These are phyloP conservation scores for Xyliphius kryptos DNA, from an alignment of 2,113 vertebrate species.

Conservation along the genomic window DNA sequence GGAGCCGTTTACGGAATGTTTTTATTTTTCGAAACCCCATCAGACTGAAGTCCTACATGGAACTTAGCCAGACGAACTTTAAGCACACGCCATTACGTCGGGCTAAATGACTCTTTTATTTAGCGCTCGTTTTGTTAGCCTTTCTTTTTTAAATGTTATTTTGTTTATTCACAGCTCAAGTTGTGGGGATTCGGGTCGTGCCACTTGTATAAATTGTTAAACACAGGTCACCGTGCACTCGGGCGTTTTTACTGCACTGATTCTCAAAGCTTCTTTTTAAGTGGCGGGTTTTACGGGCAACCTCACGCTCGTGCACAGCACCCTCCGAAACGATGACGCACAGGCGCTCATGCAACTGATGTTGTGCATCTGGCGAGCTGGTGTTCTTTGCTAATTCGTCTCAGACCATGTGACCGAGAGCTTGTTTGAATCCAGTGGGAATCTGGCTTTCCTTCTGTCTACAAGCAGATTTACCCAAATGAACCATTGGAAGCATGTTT, in stretches of 20 bases:
- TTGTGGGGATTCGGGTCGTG: constrained; percentile 7
- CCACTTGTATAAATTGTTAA: constrained; percentile 37
- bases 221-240: constrained; percentile 25
- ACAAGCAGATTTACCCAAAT: too few species aligned
- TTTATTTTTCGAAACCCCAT: too few species aligned
- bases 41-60: too few species aligned
- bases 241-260: constrained; percentile 31
- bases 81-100: too few species aligned
- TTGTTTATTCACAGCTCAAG: not conserved
- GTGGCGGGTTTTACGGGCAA: constrained; percentile 41
- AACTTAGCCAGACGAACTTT: too few species aligned
- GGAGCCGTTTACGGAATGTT: too few species aligned
- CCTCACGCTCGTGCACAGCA: constrained; percentile 17
- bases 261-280: constrained; percentile 42
- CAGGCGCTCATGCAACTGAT: not conserved
- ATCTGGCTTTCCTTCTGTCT: too few species aligned
- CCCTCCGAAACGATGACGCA: constrained; percentile 3
- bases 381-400: not conserved
- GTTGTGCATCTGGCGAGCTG: not conserved
- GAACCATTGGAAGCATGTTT: too few species aligned
- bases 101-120: too few species aligned
- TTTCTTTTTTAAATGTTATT: too few species aligned
- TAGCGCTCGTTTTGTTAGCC: too few species aligned
- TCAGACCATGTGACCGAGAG: not conserved
- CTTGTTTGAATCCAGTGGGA: not conserved